A percentile compares a stretch with the other conserved stretches of the same genome.
phyloP scores from a whole-genome alignment of 1,140 invertebrate genomes.

The Camponotus floridanus region DNA sequence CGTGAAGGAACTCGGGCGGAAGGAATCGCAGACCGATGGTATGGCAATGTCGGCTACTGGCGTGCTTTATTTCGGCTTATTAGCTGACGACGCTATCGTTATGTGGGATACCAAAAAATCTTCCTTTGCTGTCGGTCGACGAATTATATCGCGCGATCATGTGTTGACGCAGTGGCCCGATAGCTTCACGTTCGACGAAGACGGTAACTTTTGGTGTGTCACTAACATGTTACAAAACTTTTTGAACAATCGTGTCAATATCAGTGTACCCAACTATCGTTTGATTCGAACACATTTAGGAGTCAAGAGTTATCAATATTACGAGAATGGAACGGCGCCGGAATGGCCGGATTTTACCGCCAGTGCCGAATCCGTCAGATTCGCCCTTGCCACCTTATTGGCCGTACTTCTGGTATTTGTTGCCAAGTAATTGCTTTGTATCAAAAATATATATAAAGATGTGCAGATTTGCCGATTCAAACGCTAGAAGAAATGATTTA shows the following conservation, averaged over 20 bases:
- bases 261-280: constrained; percentile 87
- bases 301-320: constrained; percentile 89
- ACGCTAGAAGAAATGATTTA: not conserved
- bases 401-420: constrained; percentile 40
- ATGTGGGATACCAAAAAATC: constrained; percentile 88
- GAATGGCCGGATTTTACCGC: constrained; percentile 79
- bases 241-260: constrained; percentile 86
- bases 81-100: constrained; percentile 89
- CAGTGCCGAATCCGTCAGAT: constrained; percentile 69
- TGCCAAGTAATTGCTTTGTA: constrained; percentile 43
- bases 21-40: constrained; percentile 89
- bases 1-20: constrained; percentile 88
- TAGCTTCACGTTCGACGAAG: constrained; percentile 89
- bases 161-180: constrained; percentile 90
- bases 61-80: constrained; percentile 89
- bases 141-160: constrained; percentile 89
- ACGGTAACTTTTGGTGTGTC: constrained; percentile 89
- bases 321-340: constrained; percentile 80
- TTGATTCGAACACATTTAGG: constrained; percentile 86
- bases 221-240: constrained; percentile 90
- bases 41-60: constrained; percentile 90
- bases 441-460: not conserved
- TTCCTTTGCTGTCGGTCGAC: constrained; percentile 84
- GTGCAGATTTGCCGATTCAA: too few relatives aligned
- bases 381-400: constrained; percentile 20